These are phyloP conservation scores for Ptychodera flava DNA, from an alignment of 35 echinoderm and acorn worm species.

Conservation along the genomic window DNA sequence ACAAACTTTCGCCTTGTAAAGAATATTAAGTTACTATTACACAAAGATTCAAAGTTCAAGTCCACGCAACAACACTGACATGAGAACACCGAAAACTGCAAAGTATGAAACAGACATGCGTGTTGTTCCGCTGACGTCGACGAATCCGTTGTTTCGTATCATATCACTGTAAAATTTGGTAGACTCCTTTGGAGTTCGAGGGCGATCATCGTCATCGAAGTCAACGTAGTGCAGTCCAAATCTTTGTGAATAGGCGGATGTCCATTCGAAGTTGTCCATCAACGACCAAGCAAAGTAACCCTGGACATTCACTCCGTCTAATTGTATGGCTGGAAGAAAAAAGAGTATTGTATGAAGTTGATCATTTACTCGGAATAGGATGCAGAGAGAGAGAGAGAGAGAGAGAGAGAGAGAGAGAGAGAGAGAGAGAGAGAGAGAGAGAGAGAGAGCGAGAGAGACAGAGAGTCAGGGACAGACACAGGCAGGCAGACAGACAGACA, in stretches of 20 bases:
- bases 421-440: not conserved
- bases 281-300: constrained; percentile 44
- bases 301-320: constrained; percentile 54
- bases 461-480: not conserved
- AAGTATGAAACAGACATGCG: not conserved
- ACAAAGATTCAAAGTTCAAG: too few relatives aligned
- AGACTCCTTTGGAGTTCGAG: not conserved
- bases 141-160: constrained; percentile 2
- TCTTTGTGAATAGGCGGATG: constrained; percentile 27
- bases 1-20: too few relatives aligned
- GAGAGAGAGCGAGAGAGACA: not conserved
- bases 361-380: not conserved
- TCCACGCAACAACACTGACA: too few relatives aligned
- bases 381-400: not conserved
- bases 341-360: not conserved
- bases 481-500: not conserved
- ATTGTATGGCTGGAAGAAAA: constrained; percentile 30
- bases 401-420: not conserved
- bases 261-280: constrained; percentile 50
- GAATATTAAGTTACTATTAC: too few relatives aligned
- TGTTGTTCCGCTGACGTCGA: not conserved
- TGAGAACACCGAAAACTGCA: too few relatives aligned
- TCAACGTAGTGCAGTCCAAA: constrained; percentile 19
- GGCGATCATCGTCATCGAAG: not conserved
- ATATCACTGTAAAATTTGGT: not conserved